Base-by-base conservation (phyloP, 2,113 vertebrate genomes). In the Hydrochoerus hydrochaeris region DNA sequence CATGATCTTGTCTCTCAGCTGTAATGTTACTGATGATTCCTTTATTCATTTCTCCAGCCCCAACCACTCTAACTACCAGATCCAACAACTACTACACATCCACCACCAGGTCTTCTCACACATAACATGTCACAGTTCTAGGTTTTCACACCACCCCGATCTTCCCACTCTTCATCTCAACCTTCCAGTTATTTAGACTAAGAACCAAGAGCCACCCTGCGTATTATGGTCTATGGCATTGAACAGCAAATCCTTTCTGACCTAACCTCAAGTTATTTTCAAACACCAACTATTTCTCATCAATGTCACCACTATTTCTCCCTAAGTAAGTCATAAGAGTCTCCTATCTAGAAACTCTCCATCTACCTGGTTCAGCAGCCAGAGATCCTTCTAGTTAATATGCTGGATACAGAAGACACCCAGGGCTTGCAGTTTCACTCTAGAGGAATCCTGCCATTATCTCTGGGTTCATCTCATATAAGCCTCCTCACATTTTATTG, bases 21-120 rank as follows among this genome's bases (percentile, higher is more conserved):
- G 1, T 16, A 3, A 22, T 7, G 10, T 58, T 35, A 57, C 57
- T 63, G 38, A 38, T 30, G 28, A 14, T 10, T 57, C 67, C n/a
- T 35, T 26, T 30, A 17, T 11, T 24, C 9, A 9, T 63, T 22
- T 32, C 49, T 35, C n/a, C 4, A 91, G 35, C 52, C 67, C 35
- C 41, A 32, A 44, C 32, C 13, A 13, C 26, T 13, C 24, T 26
- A 12, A 54, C 12, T 9, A 20, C 3, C 2, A 60, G 16, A 19
- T 35, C 9, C 1, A 7, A 4, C 1, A 19, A 30, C 22, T 5
- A 30, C n/a, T 30, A 9, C 0, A 5, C 44, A 67, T 5, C 14
- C 19, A 7, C 19, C 46, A 9, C 77, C 46, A 80, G 16, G 46
- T 52, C 30, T 52, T 80, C 44, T 7, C 77, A 49, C 7, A 80